A percentile compares a stretch with the other conserved stretches of the same genome.
Evolutionary conservation across 2,888 invertebrate species (phyloP).

Genomic region (Lissonota sp.): DNA sequence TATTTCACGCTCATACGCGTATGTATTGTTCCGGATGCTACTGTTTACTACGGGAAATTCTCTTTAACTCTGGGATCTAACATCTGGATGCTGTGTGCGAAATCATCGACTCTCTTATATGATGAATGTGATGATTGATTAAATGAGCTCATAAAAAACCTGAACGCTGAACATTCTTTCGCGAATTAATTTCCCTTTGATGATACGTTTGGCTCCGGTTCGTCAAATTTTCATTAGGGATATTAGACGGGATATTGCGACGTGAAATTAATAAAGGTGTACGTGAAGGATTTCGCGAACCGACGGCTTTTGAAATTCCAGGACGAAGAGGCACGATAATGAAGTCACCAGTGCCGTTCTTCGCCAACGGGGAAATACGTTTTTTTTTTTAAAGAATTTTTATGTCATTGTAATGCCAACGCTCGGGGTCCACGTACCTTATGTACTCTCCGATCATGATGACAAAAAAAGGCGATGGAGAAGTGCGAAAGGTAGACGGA

Average conservation of each 20-base stretch:
- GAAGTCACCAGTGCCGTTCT: neutral
- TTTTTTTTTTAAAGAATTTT: conserved; percentile 57
- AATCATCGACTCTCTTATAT: conserved; percentile 22
- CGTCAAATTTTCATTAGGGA: neutral
- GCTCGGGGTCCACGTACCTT: conserved; percentile 17
- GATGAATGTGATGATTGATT: too few relatives aligned
- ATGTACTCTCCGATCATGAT: conserved; percentile 32
- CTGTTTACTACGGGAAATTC: conserved; percentile 8
- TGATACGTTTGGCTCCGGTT: neutral
- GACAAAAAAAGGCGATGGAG: conserved; percentile 41
- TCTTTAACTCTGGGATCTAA: conserved; percentile 1
- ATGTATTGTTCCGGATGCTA: conserved; percentile 39
- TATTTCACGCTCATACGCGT: conserved; percentile 63
- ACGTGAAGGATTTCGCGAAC: neutral
- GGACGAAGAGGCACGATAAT: conserved; percentile 14
- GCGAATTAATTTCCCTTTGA: neutral
- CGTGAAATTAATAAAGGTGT: neutral
- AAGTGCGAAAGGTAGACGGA: conserved; percentile 36
- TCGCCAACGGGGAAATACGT: conserved; percentile 42
- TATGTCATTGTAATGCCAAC: conserved; percentile 49
- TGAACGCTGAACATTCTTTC: neutral
- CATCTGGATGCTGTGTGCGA: conserved; percentile 3
- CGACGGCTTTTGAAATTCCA: neutral
- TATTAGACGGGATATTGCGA: neutral
- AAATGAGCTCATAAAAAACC: neutral